Base-by-base conservation (phyloP, 2,888 invertebrate species). In the Philopedon plagiatum region DNA sequence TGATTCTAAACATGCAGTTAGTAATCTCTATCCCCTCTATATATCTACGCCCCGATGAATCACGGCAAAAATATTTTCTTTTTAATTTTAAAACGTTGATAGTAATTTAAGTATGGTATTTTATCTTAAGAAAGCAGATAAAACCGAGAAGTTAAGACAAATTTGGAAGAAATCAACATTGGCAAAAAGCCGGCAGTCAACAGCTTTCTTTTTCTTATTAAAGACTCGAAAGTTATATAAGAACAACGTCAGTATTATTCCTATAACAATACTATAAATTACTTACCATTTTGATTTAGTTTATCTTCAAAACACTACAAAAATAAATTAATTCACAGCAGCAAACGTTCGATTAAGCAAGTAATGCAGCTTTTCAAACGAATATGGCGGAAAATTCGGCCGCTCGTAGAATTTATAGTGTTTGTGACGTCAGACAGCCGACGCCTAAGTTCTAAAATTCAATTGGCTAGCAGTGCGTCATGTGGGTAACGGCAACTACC, bases 351-450 rank as follows among this genome's bases (percentile, higher is more conserved):
- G 75, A 88, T 87, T 85, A 85, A 89, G 90, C 90, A 87, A 78
- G 90, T 87, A 86, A 91, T 89, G 91, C 87, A 89, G 90, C 88
- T 90, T 88, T 87, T 89, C 89, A 88, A 91, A 91, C 91, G 89
- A 88, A 88, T 51, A 51, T 21, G 21, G 9, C 44, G 21, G 13
- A 37, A 57, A 44, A 21, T 51, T 29, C 11, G 18, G 18, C 11
- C 13, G 23, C 44, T 11, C n/a, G 34, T 3, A 0, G 11, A 39
- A 62, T 74, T 74, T 74, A 74, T 74, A 74, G 13, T 9, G 0
- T 46, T 26, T 19, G 23, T 74, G 69, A 83, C 84, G 85, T 86
- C 87, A 87, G n/a, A 85, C 84, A 85, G 84, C 79, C 85, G 87
- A 88, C 88, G 88, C 89, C 86, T 81, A 4, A 80, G 77, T 79